Evolutionary conservation across 1,140 invertebrate species (phyloP).

Genomic region (Heliothis subflexa): DNA sequence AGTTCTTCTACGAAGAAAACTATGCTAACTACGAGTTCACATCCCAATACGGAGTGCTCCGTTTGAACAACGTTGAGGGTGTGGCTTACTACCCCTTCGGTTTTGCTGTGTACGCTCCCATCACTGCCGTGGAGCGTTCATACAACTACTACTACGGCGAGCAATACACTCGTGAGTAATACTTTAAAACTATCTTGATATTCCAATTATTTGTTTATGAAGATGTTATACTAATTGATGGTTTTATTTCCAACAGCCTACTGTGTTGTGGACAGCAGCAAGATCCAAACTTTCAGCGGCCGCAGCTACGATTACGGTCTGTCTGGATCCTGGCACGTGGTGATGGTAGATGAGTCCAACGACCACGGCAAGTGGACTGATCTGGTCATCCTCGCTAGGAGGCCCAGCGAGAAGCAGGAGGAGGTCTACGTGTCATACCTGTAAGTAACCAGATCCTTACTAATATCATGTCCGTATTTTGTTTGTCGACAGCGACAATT

Average conservation of each 20-base stretch:
- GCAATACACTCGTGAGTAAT: constrained; percentile 82
- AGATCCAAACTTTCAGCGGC: constrained; percentile 88
- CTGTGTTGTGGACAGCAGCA: constrained; percentile 87
- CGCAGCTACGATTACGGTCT: constrained; percentile 86
- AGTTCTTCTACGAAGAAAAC: constrained; percentile 75
- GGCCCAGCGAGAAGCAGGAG: constrained; percentile 57
- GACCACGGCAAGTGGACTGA: background rate
- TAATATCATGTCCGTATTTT: too few relatives aligned
- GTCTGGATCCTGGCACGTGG: constrained; percentile 88
- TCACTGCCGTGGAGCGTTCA: constrained; percentile 71
- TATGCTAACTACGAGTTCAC: constrained; percentile 77
- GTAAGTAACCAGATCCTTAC: constrained; percentile 56
- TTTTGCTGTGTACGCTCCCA: constrained; percentile 81
- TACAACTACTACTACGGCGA: constrained; percentile 68
- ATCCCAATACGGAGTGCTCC: constrained; percentile 72
- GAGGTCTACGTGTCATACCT: constrained; percentile 78
- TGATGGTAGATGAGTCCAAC: constrained; percentile 85
- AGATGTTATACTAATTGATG: background rate
- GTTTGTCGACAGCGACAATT: too few relatives aligned
- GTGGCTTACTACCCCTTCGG: constrained; percentile 61
- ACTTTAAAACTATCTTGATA: too few relatives aligned
- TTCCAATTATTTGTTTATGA: background rate
- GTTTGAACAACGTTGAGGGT: constrained; percentile 75
- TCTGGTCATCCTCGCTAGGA: constrained; percentile 60
- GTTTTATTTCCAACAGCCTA: background rate